Conservation (phyloP, 2,888 invertebrate species). For the Hartigia nigra region DNA sequence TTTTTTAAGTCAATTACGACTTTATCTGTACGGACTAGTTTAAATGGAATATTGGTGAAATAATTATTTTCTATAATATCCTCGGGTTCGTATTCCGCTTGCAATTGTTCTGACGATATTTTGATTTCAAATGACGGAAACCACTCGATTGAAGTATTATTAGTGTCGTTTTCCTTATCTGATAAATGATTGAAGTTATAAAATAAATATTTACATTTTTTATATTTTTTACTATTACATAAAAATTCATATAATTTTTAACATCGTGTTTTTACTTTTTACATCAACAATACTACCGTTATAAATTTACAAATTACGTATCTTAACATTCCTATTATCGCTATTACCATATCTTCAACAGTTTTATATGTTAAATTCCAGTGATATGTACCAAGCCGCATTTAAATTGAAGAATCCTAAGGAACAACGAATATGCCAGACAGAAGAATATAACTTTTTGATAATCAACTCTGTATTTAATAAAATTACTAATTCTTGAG, state of each 20-base stretch:
- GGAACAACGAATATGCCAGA: neutral
- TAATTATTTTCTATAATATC: constrained; percentile 36
- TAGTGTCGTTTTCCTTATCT: neutral
- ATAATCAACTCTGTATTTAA: neutral
- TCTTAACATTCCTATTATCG: neutral
- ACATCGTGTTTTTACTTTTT: neutral
- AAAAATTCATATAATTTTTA: neutral
- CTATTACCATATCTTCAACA: neutral
- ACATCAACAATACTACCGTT: neutral
- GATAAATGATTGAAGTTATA: neutral
- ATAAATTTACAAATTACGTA: neutral
- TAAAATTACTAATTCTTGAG: neutral
- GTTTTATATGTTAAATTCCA: neutral
- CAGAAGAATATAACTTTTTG: neutral
- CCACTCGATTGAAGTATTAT: constrained; percentile 11
- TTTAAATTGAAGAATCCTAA: too few relatives aligned
- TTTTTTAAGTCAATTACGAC: constrained; percentile 50
- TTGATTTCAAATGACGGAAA: constrained; percentile 35
- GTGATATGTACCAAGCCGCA: neutral
- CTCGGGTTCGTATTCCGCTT: constrained; percentile 24
- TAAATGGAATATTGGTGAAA: constrained; percentile 36
- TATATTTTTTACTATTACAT: neutral
- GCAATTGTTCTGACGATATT: constrained; percentile 29
- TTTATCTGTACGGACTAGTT: constrained; percentile 47
- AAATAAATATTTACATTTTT: neutral